Evolutionary conservation across 2,888 invertebrate genomes (phyloP), one percentile per base, ranked within the genome.

Genomic region (Neocrepidodera transversa): DNA sequence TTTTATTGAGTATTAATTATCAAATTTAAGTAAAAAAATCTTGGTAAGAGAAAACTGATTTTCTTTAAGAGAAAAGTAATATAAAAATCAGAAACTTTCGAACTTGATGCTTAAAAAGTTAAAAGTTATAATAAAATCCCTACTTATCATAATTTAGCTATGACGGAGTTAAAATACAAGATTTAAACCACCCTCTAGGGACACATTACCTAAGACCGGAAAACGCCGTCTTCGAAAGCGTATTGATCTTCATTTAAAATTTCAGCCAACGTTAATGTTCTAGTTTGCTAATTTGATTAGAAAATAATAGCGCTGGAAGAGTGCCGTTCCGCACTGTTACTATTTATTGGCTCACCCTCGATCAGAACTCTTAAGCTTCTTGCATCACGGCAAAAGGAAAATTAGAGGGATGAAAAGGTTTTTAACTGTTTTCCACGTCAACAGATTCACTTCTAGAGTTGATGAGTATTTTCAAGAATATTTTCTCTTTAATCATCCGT

Each of bases 291-390:
- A 74, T 74, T 73, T 70, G 72, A 73, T 73, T 71, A 71, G 72
- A 73, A 71, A 72, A 71, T 73, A 74, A 75, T 72, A 68, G 70
- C 70, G 60, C 68, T 63, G 64, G 66, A 71, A 71, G 69, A n/a
- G 69, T 63, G 60, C 63, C 63, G 69, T 73, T 73, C 68, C 65
- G 69, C 67, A 63, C 68, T 64, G 70, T 73, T 72, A 70, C 72
- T 71, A 72, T 72, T 74, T 72, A 74, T 72, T 67, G 71, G 66
- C 64, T 70, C 71, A 71, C 68, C 71, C 71, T 72, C 73, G 72
- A 74, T 74, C 72, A 74, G n/a, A 70, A 70, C 68, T 67, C 67
- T 68, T 68, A 71, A 73, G 71, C 68, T 62, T n/a, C n/a, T n/a
- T 65, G 58, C 60, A 62, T 55, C 65, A 64, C 65, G 67, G 64